phyloP scores from a whole-genome alignment of 2,888 invertebrate species.

The Cerceris rybyensis region DNA sequence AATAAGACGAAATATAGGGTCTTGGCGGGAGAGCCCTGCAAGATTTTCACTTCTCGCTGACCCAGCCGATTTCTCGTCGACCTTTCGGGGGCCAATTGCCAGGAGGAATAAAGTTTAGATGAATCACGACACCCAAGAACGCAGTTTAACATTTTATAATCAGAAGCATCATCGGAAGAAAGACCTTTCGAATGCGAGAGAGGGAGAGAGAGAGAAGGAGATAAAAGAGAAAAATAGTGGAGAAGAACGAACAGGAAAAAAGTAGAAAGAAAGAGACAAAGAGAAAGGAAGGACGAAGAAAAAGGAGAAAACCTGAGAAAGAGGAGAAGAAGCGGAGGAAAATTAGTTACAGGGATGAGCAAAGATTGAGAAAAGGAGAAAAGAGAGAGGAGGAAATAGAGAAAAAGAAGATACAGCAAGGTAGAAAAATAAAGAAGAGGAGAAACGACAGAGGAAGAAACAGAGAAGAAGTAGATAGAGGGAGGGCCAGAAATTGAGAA shows the following conservation, averaged over 20 bases:
- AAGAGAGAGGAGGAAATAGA: too few species aligned
- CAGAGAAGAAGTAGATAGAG: too few species aligned
- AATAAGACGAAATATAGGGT: slow-evolving; percentile 47
- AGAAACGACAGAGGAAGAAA: too few species aligned
- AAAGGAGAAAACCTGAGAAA: too few species aligned
- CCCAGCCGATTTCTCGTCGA: slow-evolving; percentile 54
- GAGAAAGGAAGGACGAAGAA: too few species aligned
- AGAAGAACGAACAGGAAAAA: background rate
- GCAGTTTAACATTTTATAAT: slow-evolving; percentile 73
- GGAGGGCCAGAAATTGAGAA: too few species aligned
- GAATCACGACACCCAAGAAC: slow-evolving; percentile 64
- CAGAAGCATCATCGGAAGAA: slow-evolving; percentile 46
- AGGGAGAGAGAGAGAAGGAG: background rate
- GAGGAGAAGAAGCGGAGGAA: too few species aligned
- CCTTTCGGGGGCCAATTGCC: slow-evolving; percentile 54
- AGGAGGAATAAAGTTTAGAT: slow-evolving; percentile 67
- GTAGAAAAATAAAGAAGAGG: too few species aligned
- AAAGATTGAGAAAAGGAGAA: too few species aligned
- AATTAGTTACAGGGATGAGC: too few species aligned
- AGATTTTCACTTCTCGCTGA: slow-evolving; percentile 57
- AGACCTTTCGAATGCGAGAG: background rate
- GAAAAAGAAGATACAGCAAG: too few species aligned
- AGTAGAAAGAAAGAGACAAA: slow-evolving; percentile 1
- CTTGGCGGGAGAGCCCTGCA: slow-evolving; percentile 32
- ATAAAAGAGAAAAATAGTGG: too few species aligned